A percentile compares a stretch with the other conserved stretches of the same genome.
Evolutionary conservation across 2,888 invertebrate species (phyloP).

Genomic region (Aproaerema taeniolella): DNA sequence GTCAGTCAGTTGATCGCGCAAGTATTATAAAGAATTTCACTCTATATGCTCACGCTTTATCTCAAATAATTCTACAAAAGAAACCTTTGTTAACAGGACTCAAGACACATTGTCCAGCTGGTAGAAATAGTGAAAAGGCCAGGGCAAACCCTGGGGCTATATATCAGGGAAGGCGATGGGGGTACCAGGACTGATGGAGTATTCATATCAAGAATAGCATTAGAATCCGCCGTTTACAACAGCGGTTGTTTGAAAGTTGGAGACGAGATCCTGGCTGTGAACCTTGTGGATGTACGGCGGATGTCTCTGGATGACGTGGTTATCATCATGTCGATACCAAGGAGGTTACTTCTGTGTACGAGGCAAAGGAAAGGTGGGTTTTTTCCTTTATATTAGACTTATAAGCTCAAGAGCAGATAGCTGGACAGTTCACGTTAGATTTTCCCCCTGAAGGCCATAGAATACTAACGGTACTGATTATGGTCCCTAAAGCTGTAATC

Average conservation of each 20-base stretch:
- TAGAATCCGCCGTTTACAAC: slow-evolving; percentile 97
- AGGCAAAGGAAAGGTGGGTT: slow-evolving; percentile 89
- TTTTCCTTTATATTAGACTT: slow-evolving; percentile 22
- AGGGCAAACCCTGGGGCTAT: slow-evolving; percentile 97
- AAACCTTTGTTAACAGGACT: slow-evolving; percentile 71
- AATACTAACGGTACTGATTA: too few species aligned
- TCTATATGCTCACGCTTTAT: too few species aligned
- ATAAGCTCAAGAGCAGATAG: background rate
- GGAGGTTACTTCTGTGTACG: slow-evolving; percentile 95
- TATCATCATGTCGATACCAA: slow-evolving; percentile 99
- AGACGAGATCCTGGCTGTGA: slow-evolving; percentile 98
- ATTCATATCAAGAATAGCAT: slow-evolving; percentile 94
- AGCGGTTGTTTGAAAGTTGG: slow-evolving; percentile 98
- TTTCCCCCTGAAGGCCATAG: too few species aligned
- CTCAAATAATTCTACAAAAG: too few species aligned
- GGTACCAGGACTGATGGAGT: slow-evolving; percentile 96
- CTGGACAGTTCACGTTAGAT: background rate
- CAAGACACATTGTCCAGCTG: slow-evolving; percentile 89
- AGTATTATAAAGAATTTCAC: too few species aligned
- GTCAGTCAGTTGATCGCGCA: too few species aligned
- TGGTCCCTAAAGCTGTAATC: too few species aligned
- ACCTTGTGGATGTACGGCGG: slow-evolving; percentile 97
- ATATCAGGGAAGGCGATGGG: slow-evolving; percentile 99
- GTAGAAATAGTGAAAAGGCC: slow-evolving; percentile 99
- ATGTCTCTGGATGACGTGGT: slow-evolving; percentile 99